These are phyloP conservation scores for Drosophila punjabiensis DNA, from an alignment of 1,140 invertebrate species.

Conservation along the genomic window DNA sequence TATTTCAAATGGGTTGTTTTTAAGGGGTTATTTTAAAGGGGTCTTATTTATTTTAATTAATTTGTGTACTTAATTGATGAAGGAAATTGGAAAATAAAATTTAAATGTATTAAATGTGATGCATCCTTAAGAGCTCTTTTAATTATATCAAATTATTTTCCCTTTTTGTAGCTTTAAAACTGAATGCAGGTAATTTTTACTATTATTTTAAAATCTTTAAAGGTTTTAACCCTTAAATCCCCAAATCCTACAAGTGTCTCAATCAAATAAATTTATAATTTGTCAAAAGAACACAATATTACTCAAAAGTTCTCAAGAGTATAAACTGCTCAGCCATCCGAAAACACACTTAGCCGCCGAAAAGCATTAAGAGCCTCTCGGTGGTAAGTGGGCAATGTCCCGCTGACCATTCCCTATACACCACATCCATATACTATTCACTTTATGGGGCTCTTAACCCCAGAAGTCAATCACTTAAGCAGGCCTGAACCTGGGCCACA, in stretches of 20 bases:
- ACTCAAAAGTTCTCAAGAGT: slow-evolving; percentile 1
- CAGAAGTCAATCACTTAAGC: slow-evolving; percentile 56
- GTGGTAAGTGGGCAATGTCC: slow-evolving; percentile 13
- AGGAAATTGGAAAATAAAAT: background rate
- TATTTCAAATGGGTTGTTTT: too few species aligned
- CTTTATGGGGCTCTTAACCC: slow-evolving; percentile 53
- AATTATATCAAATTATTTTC: too few species aligned
- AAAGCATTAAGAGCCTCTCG: slow-evolving; percentile 10
- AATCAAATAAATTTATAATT: background rate
- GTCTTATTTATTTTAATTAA: background rate
- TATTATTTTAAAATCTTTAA: background rate
- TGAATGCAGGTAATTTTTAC: background rate
- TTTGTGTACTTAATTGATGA: too few species aligned
- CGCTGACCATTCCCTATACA: slow-evolving; percentile 16
- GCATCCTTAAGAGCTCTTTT: too few species aligned
- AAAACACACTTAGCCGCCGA: slow-evolving; percentile 2
- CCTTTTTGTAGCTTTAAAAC: background rate
- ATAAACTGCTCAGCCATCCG: slow-evolving; percentile 8
- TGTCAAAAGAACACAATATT: slow-evolving; percentile 8
- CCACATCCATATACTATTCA: slow-evolving; percentile 3
- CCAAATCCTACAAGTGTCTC: background rate
- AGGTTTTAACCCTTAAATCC: background rate
- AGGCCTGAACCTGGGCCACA: slow-evolving; percentile 37
- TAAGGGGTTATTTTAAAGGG: too few species aligned
- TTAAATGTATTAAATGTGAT: background rate